Conservation (phyloP, 2,888 invertebrate genomes). For the Dynastes maya region DNA sequence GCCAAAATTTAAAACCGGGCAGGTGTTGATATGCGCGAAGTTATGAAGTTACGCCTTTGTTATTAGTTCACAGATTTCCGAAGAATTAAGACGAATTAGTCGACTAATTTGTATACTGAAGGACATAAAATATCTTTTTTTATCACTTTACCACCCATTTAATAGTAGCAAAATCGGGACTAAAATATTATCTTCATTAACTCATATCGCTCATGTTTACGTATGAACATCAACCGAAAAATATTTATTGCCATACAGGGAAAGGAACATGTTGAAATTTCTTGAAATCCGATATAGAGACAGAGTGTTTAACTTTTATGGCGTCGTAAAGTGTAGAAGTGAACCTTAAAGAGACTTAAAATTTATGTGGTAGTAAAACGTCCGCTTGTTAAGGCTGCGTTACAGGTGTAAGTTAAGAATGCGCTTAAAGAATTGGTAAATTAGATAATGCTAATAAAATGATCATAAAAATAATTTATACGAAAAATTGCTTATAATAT, state of each 20-base stretch:
- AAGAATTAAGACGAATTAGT: too few species aligned
- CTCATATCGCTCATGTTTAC: too few species aligned
- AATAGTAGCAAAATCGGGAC: too few species aligned
- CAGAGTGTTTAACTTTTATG: constrained; percentile 30
- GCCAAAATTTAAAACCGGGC: constrained; percentile 18
- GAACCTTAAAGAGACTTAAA: constrained; percentile 12
- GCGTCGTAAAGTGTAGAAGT: constrained; percentile 27
- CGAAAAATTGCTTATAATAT: background rate
- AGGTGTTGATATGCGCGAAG: constrained; percentile 5
- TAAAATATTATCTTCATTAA: too few species aligned
- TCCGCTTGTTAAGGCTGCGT: constrained; percentile 3
- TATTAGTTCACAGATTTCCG: background rate
- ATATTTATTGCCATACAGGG: background rate
- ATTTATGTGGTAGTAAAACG: constrained; percentile 37
- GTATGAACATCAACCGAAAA: background rate
- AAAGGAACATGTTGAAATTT: constrained; percentile 22
- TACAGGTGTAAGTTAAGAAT: constrained; percentile 38
- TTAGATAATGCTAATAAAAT: constrained; percentile 21
- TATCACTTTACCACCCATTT: too few species aligned
- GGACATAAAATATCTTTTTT: too few species aligned
- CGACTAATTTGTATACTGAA: too few species aligned
- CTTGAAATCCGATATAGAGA: constrained; percentile 11
- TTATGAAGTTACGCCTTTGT: background rate
- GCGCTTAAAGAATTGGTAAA: constrained; percentile 17
- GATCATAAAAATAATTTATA: constrained; percentile 26